Base-by-base conservation (phyloP, 2,888 invertebrate genomes). In the Geotrupes spiniger region DNA sequence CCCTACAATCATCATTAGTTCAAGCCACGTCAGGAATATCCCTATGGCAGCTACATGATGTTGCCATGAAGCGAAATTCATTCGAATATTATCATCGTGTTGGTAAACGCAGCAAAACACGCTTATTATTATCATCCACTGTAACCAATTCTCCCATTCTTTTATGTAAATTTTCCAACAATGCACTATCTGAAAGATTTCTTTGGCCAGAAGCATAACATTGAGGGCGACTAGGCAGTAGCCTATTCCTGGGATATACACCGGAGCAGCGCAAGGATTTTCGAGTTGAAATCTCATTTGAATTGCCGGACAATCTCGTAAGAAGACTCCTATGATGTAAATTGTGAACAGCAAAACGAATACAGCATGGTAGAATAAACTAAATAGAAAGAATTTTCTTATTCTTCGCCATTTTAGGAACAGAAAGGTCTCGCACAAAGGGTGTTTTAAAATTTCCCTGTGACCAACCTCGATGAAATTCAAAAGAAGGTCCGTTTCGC, bases 131-230 rank as follows among this genome's bases (percentile, higher is more conserved):
- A 91, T 88, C 12, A 85, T 74, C 81, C 87, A 84, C 65, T 91
- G 90, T 38, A 91, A 74, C 83, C 87, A 89, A 68, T 92, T 91
- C 68, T 92, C 91, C 88, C 89, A 89, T 56, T 87, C 84, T 56
- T 80, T 79, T 2, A 87, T 78, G 60, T 92, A 91, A n/a, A 78
- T 79, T 16, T 76, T 78, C 71, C 87, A 80, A 39, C 83, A 83
- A 50, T 91, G 85, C 0, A 82, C 82, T 52, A 89, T 79, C 75
- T 90, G 87, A 64, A 88, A 87, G 42, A 89, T 70, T 72, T 92
- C 92, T 67, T 92, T 92, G 0, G 73, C 74, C 50, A 86, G 63
- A 37, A 88, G 75, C 47, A 83, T 73, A 10, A 80, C 55, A 61
- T 87, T 89, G 9, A 89, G 72, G 15, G 80, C 63, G 1, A 87